These are phyloP conservation scores for Lutraria rhynchaena DNA, from an alignment of 1,140 invertebrate genomes.

Conservation along the genomic window DNA sequence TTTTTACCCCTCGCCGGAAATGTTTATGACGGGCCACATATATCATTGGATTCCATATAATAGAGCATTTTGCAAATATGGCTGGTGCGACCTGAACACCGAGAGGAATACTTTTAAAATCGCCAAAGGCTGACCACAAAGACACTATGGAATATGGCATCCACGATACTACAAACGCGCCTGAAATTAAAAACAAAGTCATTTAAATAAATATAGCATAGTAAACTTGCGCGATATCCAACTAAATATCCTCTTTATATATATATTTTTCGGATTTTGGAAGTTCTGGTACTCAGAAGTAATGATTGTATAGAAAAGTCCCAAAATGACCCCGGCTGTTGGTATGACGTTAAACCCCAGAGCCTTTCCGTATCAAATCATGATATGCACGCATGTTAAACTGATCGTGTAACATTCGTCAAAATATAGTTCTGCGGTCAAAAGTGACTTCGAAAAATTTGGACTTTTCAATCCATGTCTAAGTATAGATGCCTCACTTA, in stretches of 20 bases:
- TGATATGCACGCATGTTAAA: too few relatives aligned
- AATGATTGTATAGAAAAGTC: too few relatives aligned
- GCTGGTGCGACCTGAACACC: constrained; percentile 8
- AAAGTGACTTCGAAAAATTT: too few relatives aligned
- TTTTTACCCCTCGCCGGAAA: neutral
- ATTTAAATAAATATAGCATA: neutral
- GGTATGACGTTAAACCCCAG: too few relatives aligned
- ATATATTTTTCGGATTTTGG: neutral
- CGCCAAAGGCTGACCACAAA: neutral
- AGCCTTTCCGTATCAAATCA: too few relatives aligned
- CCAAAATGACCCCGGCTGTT: too few relatives aligned
- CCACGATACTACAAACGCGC: constrained; percentile 30
- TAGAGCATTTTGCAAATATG: constrained; percentile 42
- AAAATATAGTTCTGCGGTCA: too few relatives aligned
- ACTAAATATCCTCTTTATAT: neutral
- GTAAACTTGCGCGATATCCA: neutral
- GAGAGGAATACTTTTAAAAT: constrained; percentile 1
- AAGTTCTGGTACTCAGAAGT: neutral
- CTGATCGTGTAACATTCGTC: too few relatives aligned
- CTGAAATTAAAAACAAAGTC: constrained; percentile 8
- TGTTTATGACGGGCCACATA: constrained; percentile 17
- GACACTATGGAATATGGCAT: constrained; percentile 22
- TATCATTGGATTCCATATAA: constrained; percentile 46
- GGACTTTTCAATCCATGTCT: too few relatives aligned
- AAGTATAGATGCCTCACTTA: too few relatives aligned